phyloP scores from a whole-genome alignment of 2,888 invertebrate species.

The Copidosoma aretas region DNA sequence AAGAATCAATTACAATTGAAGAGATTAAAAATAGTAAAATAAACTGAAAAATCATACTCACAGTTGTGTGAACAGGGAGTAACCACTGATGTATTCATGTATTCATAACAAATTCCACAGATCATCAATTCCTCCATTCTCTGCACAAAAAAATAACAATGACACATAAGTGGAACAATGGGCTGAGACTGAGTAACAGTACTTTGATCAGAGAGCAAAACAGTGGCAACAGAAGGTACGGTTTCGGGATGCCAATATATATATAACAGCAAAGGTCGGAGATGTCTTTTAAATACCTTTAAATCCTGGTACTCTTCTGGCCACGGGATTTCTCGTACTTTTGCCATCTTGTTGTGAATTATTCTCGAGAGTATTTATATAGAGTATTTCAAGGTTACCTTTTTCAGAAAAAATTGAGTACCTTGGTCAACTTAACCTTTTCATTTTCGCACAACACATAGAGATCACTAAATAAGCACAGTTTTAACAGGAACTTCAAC shows the following conservation, averaged over 20 bases:
- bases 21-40: neutral
- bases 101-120: conserved; percentile 66
- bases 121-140: conserved; percentile 61
- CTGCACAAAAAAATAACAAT: conserved; percentile 52
- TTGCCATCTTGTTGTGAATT: conserved; percentile 27
- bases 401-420: neutral
- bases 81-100: conserved; percentile 63
- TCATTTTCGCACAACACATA: neutral
- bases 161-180: conserved; percentile 1
- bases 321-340: conserved; percentile 35
- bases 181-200: too few relatives aligned
- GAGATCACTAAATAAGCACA: neutral
- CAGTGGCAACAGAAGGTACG: too few relatives aligned
- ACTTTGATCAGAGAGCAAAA: too few relatives aligned
- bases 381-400: too few relatives aligned
- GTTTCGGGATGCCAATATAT: too few relatives aligned
- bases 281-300: conserved; percentile 21
- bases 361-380: neutral
- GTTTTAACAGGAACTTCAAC: too few relatives aligned
- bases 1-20: too few relatives aligned
- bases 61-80: conserved; percentile 66
- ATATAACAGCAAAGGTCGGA: too few relatives aligned
- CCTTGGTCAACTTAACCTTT: neutral
- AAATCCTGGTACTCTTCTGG: conserved; percentile 33
- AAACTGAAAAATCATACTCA: conserved; percentile 52